Conservation (phyloP, 2,888 invertebrate genomes). For the Byasa hedistus region DNA sequence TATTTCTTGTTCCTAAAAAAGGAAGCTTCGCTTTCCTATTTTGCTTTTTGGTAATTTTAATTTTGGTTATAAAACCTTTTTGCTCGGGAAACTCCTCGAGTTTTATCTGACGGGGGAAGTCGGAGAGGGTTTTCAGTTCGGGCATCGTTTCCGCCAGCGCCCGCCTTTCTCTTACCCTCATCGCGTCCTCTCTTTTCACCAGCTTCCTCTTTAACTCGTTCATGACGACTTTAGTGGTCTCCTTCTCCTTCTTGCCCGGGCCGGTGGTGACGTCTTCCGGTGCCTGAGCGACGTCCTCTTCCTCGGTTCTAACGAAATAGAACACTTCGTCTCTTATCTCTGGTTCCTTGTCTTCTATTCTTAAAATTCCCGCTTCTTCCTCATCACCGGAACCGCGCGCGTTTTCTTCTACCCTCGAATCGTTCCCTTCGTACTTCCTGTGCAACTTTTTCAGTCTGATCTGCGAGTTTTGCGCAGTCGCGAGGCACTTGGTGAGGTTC, state of each 20-base stretch:
- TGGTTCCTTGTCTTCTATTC: constrained; percentile 61
- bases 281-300: constrained; percentile 46
- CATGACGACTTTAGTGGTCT: constrained; percentile 63
- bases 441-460: constrained; percentile 64
- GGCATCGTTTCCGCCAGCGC: constrained; percentile 75
- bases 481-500: constrained; percentile 56
- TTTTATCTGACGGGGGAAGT: constrained; percentile 70
- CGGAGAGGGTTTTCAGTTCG: constrained; percentile 58
- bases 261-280: constrained; percentile 58
- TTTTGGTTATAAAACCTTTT: constrained; percentile 60
- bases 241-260: constrained; percentile 66
- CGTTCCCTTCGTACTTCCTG: constrained; percentile 45
- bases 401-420: constrained; percentile 36
- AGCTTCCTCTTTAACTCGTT: constrained; percentile 67
- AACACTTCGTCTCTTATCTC: constrained; percentile 72
- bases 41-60: constrained; percentile 35
- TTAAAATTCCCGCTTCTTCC: constrained; percentile 44
- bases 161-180: constrained; percentile 72
- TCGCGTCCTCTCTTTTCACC: constrained; percentile 70
- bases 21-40: constrained; percentile 22
- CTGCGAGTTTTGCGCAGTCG: constrained; percentile 60
- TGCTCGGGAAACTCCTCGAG: constrained; percentile 51
- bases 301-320: constrained; percentile 69
- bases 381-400: constrained; percentile 40
- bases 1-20: constrained; percentile 26